Evolutionary conservation across 2,888 invertebrate genomes (phyloP).

Genomic region (Antheraea assamensis): DNA sequence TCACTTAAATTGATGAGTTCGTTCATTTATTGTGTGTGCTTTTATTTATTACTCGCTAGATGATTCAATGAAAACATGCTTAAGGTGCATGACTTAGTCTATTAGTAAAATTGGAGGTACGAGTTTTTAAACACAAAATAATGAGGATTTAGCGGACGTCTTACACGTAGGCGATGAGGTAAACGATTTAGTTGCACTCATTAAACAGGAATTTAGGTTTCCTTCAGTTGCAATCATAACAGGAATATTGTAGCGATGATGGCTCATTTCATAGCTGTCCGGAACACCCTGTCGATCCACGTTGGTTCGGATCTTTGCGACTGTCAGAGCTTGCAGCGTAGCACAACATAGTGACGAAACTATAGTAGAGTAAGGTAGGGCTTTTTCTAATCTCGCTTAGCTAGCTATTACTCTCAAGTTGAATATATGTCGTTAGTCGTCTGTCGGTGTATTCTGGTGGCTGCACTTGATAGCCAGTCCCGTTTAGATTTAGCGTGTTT

Average conservation of each 20-base stretch:
- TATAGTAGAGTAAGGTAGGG: background rate
- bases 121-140: background rate
- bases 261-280: background rate
- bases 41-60: background rate
- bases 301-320: background rate
- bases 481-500: background rate
- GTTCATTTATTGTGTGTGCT: background rate
- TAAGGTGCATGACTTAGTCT: background rate
- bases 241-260: background rate
- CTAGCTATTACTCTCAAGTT: background rate
- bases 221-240: no score
- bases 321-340: background rate
- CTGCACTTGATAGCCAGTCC: background rate
- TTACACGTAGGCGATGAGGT: background rate
- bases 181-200: background rate
- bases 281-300: background rate
- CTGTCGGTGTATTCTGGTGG: background rate
- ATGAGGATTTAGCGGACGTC: background rate
- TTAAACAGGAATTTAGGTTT: background rate
- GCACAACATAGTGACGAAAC: background rate
- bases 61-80: background rate
- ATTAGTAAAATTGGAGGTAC: background rate
- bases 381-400: background rate
- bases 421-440: background rate
- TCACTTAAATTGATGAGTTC: slow-evolving; percentile 8